Conservation (phyloP, 2,113 vertebrate genomes). For the Fulica atra region DNA sequence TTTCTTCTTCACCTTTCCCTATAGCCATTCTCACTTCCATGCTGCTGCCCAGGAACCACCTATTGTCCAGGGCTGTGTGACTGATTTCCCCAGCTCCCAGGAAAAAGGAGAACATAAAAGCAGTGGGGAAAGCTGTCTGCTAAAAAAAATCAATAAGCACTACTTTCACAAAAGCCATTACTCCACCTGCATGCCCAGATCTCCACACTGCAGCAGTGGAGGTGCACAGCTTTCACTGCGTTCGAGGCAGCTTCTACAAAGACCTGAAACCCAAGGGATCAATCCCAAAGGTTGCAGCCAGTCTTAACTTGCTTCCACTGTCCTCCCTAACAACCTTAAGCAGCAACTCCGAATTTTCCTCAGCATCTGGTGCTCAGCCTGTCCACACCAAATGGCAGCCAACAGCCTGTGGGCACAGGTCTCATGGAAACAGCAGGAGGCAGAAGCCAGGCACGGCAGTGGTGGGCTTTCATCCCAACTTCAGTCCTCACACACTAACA, state of each 20-base stretch:
- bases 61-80: background rate
- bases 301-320: background rate
- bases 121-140: accelerated
- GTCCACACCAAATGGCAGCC: accelerated
- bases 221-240: background rate
- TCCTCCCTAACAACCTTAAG: background rate
- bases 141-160: background rate
- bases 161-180: background rate
- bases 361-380: background rate
- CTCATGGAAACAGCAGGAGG: accelerated
- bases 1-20: background rate
- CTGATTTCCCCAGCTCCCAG: background rate
- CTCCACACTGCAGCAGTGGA: background rate
- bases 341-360: accelerated
- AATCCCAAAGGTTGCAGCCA: background rate
- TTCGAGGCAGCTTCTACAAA: background rate
- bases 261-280: background rate
- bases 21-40: background rate
- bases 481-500: background rate
- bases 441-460: background rate
- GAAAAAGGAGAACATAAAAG: background rate
- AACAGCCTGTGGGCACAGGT: accelerated
- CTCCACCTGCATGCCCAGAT: background rate
- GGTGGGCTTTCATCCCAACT: background rate
- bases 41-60: background rate